A percentile compares a stretch with the other conserved stretches of the same genome.
phyloP scores from a whole-genome alignment of 64 coral and sea anemone genomes.

The Actinia tenebrosa region DNA sequence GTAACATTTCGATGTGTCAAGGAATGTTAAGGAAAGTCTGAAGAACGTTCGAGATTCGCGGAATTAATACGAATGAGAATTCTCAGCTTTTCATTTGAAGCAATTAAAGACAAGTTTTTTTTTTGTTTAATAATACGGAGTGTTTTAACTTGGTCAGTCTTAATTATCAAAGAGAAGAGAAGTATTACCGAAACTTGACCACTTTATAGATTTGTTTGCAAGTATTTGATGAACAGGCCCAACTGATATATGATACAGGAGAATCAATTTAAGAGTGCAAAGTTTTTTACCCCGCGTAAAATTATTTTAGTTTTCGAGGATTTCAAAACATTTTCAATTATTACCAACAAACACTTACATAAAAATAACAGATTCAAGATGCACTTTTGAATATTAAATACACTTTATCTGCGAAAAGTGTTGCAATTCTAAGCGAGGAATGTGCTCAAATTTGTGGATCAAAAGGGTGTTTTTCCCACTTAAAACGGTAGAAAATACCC shows the following conservation, averaged over 20 bases:
- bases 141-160: constrained; percentile 9
- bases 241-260: not conserved
- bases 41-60: not conserved
- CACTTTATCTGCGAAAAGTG: not conserved
- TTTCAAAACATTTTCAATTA: no score
- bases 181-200: constrained; percentile 4
- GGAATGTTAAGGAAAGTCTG: not conserved
- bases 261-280: not conserved
- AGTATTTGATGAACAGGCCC: not conserved
- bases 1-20: no score
- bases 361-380: no score
- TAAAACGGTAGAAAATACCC: no score
- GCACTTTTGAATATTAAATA: not conserved
- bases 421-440: not conserved
- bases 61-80: not conserved
- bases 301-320: no score
- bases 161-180: constrained; percentile 10
- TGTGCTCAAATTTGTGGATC: no score
- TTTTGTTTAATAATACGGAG: not conserved
- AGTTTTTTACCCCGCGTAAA: no score
- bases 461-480: no score
- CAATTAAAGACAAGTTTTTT: not conserved
- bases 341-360: no score
- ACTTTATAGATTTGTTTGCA: constrained; percentile 10
- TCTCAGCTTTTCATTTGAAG: not conserved